These are phyloP conservation scores for Chitala chitala DNA, from an alignment of 2,113 vertebrate species.

Conservation along the genomic window DNA sequence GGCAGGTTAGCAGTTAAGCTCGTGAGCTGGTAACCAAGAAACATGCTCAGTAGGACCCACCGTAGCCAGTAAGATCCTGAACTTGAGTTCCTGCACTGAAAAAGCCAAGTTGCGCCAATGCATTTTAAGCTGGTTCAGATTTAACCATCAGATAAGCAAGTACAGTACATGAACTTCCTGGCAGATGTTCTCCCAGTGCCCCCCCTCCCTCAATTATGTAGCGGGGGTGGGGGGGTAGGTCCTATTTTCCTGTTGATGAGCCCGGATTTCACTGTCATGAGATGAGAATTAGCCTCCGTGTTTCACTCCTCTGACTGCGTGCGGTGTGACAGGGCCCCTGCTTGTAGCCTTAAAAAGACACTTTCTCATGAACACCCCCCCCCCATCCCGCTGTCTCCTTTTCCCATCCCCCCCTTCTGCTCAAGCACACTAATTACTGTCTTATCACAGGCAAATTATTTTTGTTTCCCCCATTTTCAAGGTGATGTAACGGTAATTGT, in stretches of 20 bases:
- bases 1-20: too few species aligned
- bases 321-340: constrained; percentile 38
- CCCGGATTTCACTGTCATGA: not conserved
- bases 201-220: not conserved
- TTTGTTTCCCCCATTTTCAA: constrained; percentile 33
- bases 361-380: constrained; percentile 57
- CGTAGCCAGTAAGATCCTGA: too few species aligned
- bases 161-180: not conserved
- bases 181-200: constrained; percentile 16
- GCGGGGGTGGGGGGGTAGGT: not conserved
- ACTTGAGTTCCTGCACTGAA: too few species aligned
- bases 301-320: not conserved
- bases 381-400: constrained; percentile 57
- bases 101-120: too few species aligned
- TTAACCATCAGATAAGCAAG: not conserved
- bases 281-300: not conserved
- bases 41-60: too few species aligned
- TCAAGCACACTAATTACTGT: constrained; percentile 61
- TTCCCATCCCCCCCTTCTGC: constrained; percentile 55
- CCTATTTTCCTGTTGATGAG: too few species aligned
- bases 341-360: constrained; percentile 58
- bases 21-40: too few species aligned
- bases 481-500: constrained; percentile 31
- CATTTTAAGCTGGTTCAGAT: not conserved
- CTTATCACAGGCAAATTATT: constrained; percentile 54